Evolutionary conservation across 2,888 invertebrate genomes (phyloP), one percentile per base, ranked within the genome.

Genomic region (Pristionchus japonicus): DNA sequence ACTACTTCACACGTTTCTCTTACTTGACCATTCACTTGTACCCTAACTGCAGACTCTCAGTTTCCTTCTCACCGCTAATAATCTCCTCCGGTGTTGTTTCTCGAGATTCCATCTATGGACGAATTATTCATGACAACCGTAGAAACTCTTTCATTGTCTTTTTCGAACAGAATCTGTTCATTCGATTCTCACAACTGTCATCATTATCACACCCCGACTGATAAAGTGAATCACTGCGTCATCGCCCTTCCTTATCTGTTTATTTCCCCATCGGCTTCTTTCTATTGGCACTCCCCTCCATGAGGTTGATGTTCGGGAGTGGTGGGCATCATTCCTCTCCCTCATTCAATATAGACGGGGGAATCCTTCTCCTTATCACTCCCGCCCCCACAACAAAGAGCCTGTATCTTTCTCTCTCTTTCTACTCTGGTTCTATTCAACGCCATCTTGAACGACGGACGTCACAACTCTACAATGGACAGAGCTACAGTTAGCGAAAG

Each of bases 401-500:
- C 7, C n/a, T 64, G 64, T 37, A n/a, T 27, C n/a, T 31, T 11
- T 67, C 67, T 67, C 34, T 67, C 67, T 57, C 57, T 67, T 23
- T 67, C 67, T 67, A 15, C 40, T 27, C 43, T 34, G 27, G 23
- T 23, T 27, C 40, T 20, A 77, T 77, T 77, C 43, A 40, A n/a
- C 70, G 37, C 70, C 70, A 70, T 70, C 64, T 67, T 34, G 64
- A 27, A 43, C 43, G 40, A n/a, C 27, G 27, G 77, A 77, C 77
- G 77, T 77, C 77, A 74, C 9, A 20, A n/a, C 57, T 64, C 74
- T 40, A 77, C 77, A 77, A 77, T 77, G 27, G 77, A 77, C 77
- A 77, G n/a, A n/a, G 77, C 15, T 43, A 77, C 77, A 77, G 77
- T 77, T 77, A 77, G 77, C 77, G n/a, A n/a, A n/a, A n/a, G n/a